Base-by-base conservation (phyloP, 2,888 invertebrate genomes). In the Oscheius sp. region DNA sequence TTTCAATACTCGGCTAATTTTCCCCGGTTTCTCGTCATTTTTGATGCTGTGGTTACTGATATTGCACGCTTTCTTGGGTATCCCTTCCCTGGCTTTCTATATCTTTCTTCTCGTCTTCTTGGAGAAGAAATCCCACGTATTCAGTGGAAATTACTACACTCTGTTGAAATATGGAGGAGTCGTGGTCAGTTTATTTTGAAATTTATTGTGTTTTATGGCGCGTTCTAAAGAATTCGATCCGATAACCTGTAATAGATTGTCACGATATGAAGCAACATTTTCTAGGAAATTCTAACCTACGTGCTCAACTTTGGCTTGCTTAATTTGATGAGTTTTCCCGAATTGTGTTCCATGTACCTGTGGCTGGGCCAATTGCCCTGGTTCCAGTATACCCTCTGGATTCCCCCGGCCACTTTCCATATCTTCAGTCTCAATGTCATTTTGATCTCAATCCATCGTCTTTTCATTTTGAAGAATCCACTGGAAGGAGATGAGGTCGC, bases 401-500 rank as follows among this genome's bases (percentile, higher is more conserved):
- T 55, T 12, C 55, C 55, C 6, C 16, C 25, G 6, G 55, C 55
- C 13, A 23, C 55, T 25, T 55, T 55, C 13, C 55, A 55, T 55
- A 2, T 55, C 21, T 55, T 55, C 25, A 55, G 55, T 25, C 25
- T 55, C 21, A 55, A 55, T 3, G 21, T 55, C 23, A 25, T 55
- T 5, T 13, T 55, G 9, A 25, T 21, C 13, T 55, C 23, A 6
- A 55, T 55, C 25, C 55, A 55, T 55, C 55, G 55, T 3, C 25
- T 55, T 2, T 21, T 55, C 25, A 18, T 55, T 6, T 55, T 55
- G 55, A 55, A 25, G 25, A 21, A 55, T 55, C 55, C 55, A 3
- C 9, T 55, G 55, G 55, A 55, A 55, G 55, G 55, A 25, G 55
- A 55, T 23, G 25, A 55, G 55, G 55, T 55, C 5, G 3, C 5